phyloP scores from a whole-genome alignment of 2,113 vertebrate species.

The Channa argus region DNA sequence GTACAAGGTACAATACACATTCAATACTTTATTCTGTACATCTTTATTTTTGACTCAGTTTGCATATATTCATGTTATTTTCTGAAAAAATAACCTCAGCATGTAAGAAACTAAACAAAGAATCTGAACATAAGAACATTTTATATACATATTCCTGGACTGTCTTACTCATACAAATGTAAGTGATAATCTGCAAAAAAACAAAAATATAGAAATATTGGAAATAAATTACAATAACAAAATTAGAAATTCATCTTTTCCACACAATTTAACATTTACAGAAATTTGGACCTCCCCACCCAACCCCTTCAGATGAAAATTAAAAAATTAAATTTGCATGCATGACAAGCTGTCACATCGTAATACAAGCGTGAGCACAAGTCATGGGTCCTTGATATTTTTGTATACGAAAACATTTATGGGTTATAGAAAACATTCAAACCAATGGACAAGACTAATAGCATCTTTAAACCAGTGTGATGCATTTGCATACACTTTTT shows the following conservation, averaged over 20 bases:
- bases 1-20: constrained; percentile 84
- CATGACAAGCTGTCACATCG: constrained; percentile 49
- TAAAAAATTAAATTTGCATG: constrained; percentile 46
- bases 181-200: constrained; percentile 74
- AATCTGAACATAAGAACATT: constrained; percentile 83
- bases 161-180: constrained; percentile 77
- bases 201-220: constrained; percentile 69
- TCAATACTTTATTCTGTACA: constrained; percentile 83
- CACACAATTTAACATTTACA: constrained; percentile 45
- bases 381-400: constrained; percentile 52
- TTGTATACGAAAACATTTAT: constrained; percentile 52
- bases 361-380: constrained; percentile 58
- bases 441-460: constrained; percentile 42
- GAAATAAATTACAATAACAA: constrained; percentile 78
- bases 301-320: constrained; percentile 25
- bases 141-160: constrained; percentile 75
- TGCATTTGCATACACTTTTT: constrained; percentile 29
- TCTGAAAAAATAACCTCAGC: constrained; percentile 85
- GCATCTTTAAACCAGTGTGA: constrained; percentile 22
- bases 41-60: constrained; percentile 80
- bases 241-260: constrained; percentile 66
- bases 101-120: constrained; percentile 87
- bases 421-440: constrained; percentile 64
- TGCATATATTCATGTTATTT: constrained; percentile 83
- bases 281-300: constrained; percentile 33